Base-by-base conservation (phyloP, 2,113 vertebrate genomes). In the Sorex araneus region DNA sequence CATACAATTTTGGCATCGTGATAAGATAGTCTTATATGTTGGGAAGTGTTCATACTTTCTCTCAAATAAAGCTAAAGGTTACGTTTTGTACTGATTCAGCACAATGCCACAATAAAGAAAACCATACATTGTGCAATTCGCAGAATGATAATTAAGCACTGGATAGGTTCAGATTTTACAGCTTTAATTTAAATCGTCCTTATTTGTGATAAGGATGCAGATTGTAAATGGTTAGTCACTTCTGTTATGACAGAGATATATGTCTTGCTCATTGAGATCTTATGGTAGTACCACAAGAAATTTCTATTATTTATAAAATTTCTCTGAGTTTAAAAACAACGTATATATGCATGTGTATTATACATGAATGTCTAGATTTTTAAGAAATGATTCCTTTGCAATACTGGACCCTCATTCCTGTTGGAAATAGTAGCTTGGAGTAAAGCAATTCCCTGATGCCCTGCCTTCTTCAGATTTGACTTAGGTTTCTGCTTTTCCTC, bases 81-180 rank as follows among this genome's bases (percentile, higher is more conserved):
- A 18, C 4, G 25, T 47, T 90, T 91, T n/a, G 77, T 32, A 27
- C 79, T 21, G 7, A 93, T 54, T 93, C 32, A 91, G 45, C 63
- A 92, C 86, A 84, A 45, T 92, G 18, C 6, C 12, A 18, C 40
- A 71, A 60, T 36, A 71, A 88, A 87, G 36, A 67, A 95, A 84
- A 86, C 18, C 28, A 76, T 12, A 70, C 11, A 54, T 84, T 19
- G 28, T 66, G 13, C 73, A 71, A 69, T 76, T 45, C 94, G 0
- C 3, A 77, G 84, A 79, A 77, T 4, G 28, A 66, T 40, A 80
- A 73, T 40, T 92, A 79, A 91, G 67, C 32, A 73, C 3, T 40
- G 45, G 73, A 28, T 71, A 8, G 2, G 11, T 54, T 83, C 16
- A 36, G 30, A 71, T 75, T 45, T 25, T 32, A 50, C 57, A 40